These are phyloP conservation scores for Eptatretus atami DNA, from an alignment of 2,797 vertebrate genomes.

Conservation along the genomic window DNA sequence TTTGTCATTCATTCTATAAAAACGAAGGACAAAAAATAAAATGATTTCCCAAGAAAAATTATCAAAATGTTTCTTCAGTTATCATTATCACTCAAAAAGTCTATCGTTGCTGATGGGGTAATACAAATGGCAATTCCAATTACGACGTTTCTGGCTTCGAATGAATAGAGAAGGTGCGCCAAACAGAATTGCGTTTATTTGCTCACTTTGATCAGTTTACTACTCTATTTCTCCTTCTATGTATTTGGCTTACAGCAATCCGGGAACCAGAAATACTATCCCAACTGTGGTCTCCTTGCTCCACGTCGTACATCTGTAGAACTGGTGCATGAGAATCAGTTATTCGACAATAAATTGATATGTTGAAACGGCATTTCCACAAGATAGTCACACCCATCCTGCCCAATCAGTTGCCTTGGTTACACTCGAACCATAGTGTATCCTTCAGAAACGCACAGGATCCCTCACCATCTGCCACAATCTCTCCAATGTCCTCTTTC, in stretches of 20 bases:
- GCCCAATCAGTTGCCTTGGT: conserved; percentile 35
- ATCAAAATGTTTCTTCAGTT: too few species aligned
- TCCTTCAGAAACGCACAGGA: conserved; percentile 47
- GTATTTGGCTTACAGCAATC: conserved; percentile 29
- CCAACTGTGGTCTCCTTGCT: conserved; percentile 31
- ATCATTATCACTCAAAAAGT: too few species aligned
- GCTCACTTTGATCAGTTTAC: conserved; percentile 41
- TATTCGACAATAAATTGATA: conserved; percentile 43
- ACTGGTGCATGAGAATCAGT: conserved; percentile 66
- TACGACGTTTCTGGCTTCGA: background rate
- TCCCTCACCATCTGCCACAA: conserved; percentile 27
- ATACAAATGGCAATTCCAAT: too few species aligned
- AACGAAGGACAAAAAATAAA: too few species aligned
- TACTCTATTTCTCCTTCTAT: conserved; percentile 24
- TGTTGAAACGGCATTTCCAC: conserved; percentile 37
- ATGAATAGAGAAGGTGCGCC: conserved; percentile 22
- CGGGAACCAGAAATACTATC: conserved; percentile 44
- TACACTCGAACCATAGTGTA: conserved; percentile 17
- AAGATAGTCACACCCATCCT: conserved; percentile 45
- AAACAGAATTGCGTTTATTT: conserved; percentile 25
- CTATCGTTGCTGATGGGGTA: too few species aligned
- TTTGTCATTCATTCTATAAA: too few species aligned
- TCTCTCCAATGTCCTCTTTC: conserved; percentile 39
- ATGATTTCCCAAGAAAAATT: too few species aligned
- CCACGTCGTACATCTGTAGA: conserved; percentile 55